These are phyloP conservation scores for Trachythela sp. DNA, from an alignment of 64 coral and sea anemone genomes.

Conservation along the genomic window DNA sequence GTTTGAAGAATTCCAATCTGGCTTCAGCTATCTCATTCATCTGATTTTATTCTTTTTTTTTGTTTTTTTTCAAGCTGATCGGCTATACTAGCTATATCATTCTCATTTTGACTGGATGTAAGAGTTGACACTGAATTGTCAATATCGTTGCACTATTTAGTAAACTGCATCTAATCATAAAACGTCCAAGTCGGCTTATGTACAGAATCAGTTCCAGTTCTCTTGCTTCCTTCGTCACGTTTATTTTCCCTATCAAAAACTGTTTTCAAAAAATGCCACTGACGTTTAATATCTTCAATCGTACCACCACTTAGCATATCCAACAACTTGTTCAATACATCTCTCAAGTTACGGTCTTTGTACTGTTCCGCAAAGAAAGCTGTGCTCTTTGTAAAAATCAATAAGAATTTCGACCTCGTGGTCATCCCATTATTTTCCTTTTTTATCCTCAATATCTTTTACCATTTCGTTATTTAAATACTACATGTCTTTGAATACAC, in stretches of 20 bases:
- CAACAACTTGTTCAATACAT: too few species aligned
- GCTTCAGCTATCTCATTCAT: not conserved
- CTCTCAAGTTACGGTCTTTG: too few species aligned
- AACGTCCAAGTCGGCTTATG: not conserved
- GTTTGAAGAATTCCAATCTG: not conserved
- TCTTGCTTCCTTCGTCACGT: not conserved
- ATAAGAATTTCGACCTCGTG: too few species aligned
- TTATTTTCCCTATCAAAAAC: too few species aligned
- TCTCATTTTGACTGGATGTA: not conserved
- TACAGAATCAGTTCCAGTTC: not conserved
- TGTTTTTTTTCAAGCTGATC: not conserved
- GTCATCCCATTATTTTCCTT: too few species aligned
- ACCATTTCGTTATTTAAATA: too few species aligned
- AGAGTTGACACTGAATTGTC: constrained; percentile 6
- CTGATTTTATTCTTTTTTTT: too few species aligned
- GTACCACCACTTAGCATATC: not conserved
- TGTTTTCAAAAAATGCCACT: too few species aligned
- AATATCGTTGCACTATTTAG: not conserved
- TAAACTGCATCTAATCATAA: not conserved
- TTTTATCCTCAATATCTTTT: too few species aligned
- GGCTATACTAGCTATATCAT: not conserved
- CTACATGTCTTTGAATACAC: too few species aligned
- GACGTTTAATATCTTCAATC: constrained; percentile 2
- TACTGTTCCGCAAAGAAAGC: too few species aligned
- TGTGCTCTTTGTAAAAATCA: too few species aligned